Evolutionary conservation across 1,140 invertebrate genomes (phyloP).

Genomic region (Helicoverpa zea): DNA sequence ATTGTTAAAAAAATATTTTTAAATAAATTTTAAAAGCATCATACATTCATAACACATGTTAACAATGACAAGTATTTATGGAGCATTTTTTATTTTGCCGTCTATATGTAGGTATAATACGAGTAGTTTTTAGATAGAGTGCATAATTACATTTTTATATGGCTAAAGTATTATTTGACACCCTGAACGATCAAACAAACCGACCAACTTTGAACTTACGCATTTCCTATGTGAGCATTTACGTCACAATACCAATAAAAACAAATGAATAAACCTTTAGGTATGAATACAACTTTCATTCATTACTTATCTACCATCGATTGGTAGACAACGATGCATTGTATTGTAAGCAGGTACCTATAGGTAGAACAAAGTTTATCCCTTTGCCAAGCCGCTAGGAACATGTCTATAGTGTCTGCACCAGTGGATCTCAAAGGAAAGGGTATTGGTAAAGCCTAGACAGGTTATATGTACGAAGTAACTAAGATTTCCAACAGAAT

Average conservation of each 20-base stretch:
- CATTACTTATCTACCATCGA: conserved; percentile 34
- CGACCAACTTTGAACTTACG: too few relatives aligned
- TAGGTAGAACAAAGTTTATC: conserved; percentile 6
- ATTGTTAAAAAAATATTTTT: too few relatives aligned
- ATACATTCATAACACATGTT: too few relatives aligned
- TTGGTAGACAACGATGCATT: conserved; percentile 14
- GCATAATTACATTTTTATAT: too few relatives aligned
- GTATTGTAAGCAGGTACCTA: not conserved
- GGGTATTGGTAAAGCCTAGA: not conserved
- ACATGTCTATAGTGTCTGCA: conserved; percentile 33
- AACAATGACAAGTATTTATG: too few relatives aligned
- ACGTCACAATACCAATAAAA: not conserved
- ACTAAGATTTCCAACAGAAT: not conserved
- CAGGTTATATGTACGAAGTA: not conserved
- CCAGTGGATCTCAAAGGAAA: conserved; percentile 32
- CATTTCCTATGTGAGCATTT: not conserved
- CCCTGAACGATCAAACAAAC: too few relatives aligned
- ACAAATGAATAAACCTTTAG: not conserved
- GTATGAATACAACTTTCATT: not conserved
- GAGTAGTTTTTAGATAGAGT: too few relatives aligned
- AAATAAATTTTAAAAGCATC: too few relatives aligned
- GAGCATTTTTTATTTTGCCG: too few relatives aligned
- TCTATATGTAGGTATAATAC: too few relatives aligned
- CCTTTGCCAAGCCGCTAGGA: conserved; percentile 29
- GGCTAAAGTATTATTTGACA: too few relatives aligned